Evolutionary conservation across 2,113 vertebrate genomes (phyloP), one percentile per base, ranked within the genome.

Genomic region (Lipophrys pholis): DNA sequence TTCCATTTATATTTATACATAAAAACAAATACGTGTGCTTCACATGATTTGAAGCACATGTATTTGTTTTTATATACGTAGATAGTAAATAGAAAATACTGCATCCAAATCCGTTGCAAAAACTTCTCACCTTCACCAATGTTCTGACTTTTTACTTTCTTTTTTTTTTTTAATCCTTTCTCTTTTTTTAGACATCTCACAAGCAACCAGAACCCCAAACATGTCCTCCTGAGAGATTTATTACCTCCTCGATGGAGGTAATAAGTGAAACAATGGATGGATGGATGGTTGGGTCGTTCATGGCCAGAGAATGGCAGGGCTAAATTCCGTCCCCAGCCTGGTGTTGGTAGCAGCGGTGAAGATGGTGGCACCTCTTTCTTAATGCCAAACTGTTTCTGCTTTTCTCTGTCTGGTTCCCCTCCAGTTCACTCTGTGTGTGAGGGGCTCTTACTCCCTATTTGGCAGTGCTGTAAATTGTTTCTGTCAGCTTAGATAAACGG

Each of bases 401-500:
- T 52, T 81, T 69, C 71, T 57, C 59, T 48, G 73, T 67, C 64
- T 89, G 39, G 79, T 83, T 83, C 76, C 71, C 73, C 85, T 84
- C 76, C 83, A 78, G 69, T 85, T 86, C 83, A 72, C 75, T 80
- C 57, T 54, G 61, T 51, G 57, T 80, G 84, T 71, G 69, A 67
- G 84, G 63, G 64, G 76, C 69, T 78, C 72, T 68, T 66, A 54
- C 83, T 84, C 85, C 62, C 73, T 65, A 62, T 86, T 86, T 90
- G 91, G 87, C 87, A 83, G 78, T 38, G 61, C 83, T 85, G 79
- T 85, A 93, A 92, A 94, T 92, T 89, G 91, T 90, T 90, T 89
- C 90, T 93, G 93, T 92, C 91, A 88, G 85, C 80, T 85, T 78
- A 92, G 90, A 92, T 92, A 91, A 93, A 90, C 85, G 65, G 81